phyloP scores from a whole-genome alignment of 2,888 invertebrate species.

The Epinotia ramella region DNA sequence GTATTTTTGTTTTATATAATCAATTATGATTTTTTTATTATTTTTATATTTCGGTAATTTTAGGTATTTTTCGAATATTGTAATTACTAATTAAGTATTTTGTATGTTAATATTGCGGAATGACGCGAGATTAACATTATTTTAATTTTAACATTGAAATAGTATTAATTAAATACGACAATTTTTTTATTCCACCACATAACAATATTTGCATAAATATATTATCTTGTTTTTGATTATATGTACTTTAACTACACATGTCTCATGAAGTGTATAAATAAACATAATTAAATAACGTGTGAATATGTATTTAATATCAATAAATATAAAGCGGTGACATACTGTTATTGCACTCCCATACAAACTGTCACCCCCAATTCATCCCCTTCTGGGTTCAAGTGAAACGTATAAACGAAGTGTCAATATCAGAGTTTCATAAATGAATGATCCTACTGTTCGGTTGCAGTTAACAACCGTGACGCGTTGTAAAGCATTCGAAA shows the following conservation, averaged over 20 bases:
- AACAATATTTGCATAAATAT: neutral
- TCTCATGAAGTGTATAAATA: neutral
- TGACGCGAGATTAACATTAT: neutral
- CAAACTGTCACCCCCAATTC: neutral
- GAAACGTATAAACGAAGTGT: neutral
- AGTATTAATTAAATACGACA: neutral
- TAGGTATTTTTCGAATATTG: neutral
- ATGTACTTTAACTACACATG: neutral
- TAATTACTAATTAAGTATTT: neutral
- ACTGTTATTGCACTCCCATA: neutral
- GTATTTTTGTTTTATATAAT: neutral
- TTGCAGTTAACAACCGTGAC: neutral
- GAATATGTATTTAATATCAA: neutral
- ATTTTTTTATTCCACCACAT: neutral
- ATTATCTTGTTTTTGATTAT: neutral
- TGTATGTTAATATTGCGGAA: neutral
- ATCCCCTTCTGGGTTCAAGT: neutral
- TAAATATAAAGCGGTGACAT: neutral
- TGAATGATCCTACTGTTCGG: constrained; percentile 4
- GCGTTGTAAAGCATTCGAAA: neutral
- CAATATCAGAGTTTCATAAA: neutral
- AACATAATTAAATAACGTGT: neutral
- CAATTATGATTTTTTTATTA: neutral
- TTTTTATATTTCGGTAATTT: neutral
- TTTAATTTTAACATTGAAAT: neutral